Evolutionary conservation across 2,113 vertebrate species (phyloP), one percentile per base, ranked within the genome.

Genomic region (Apodemus speciosus): DNA sequence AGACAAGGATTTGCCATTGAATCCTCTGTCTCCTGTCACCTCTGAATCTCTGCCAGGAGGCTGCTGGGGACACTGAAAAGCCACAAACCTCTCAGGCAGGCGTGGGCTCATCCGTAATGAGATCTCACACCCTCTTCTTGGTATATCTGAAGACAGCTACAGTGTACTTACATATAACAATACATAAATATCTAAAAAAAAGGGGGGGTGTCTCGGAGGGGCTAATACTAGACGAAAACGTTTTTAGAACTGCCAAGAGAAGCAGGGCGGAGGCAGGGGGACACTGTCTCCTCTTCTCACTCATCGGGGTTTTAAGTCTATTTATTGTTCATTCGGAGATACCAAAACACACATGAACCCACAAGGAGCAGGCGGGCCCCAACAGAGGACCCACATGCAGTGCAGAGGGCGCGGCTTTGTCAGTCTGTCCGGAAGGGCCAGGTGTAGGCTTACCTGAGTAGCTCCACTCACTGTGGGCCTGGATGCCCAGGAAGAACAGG

Each of bases 381-480:
- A 23, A 5, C 32, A 32, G 13, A 27, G 27, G 43, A 6, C 30
- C 14, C 2, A 2, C 21, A 7, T 49, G 25, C 18, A 13, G 10
- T 9, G 0, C 0, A 1, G 0, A 2, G 7, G 85, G n/a, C n/a
- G 27, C 13, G 0, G 18, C 75, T 38, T 66, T 10, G 14, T 53
- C 71, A 40, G 2, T 46, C 75, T 43, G n/a, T 53, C 35, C 2
- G 2, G 27, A 40, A 30, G 0, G 9, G 38, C 79, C 13, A 6
- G 20, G 0, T 1, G 9, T 2, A 2, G 43, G 43, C 96, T 97
- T 97, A 98, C 98, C 98, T 97, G 97, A 60, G 91, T 98, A 98
- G 0, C 98, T 97, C 98, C 98, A 98, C 0, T 94, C 51, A 0
- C 83, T 0, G 0, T 71, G 5, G 60, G 81, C 92, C 10, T 2